Base-by-base conservation (phyloP, 2,888 invertebrate species). In the Polydrusus cervinus region DNA sequence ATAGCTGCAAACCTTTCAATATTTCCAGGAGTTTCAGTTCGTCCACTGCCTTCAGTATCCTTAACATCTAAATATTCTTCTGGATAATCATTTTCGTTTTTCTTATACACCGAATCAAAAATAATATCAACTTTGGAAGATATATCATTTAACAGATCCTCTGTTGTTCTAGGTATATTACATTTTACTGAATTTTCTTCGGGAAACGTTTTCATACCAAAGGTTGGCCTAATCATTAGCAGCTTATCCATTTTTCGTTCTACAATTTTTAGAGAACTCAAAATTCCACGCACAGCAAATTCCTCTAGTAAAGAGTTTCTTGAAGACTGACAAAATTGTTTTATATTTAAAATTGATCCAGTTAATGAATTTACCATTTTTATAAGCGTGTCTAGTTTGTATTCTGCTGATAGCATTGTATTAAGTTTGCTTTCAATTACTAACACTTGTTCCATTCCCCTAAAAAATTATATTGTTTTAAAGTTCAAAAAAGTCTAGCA, bases 121-220 rank as follows among this genome's bases (percentile, higher is more conserved):
- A 88, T 86, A n/a, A 86, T 81, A 78, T 87, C 87, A 18, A 87
- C 85, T 79, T 88, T 88, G 9, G 87, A 85, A 0, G 87, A 83
- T 14, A 87, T 83, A 76, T 87, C 87, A 18, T 84, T 82, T n/a
- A 87, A 78, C 45, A 86, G 73, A 38, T 86, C 86, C 78, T 87
- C 86, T 1, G 86, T 79, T 18, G 81, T 73, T 45, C 82, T 83
- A 1, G 86, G 84, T 9, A 83, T 84, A 65, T 83, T 83, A 77
- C 86, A 86, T 77, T 84, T 84, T n/a, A 84, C 82, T 30, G 83
- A 75, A 13, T 79, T 78, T 68, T 81, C 81, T 13, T 80, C 77
- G n/a, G 80, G 80, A 13, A 74, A 72, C 18, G 71, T 71, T 60
- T 79, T 82, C 18, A 79, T 72, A 61, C 73, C 16, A 18, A 40